Evolutionary conservation across 2,797 vertebrate genomes (phyloP).

Genomic region (Anguilla marmorata): DNA sequence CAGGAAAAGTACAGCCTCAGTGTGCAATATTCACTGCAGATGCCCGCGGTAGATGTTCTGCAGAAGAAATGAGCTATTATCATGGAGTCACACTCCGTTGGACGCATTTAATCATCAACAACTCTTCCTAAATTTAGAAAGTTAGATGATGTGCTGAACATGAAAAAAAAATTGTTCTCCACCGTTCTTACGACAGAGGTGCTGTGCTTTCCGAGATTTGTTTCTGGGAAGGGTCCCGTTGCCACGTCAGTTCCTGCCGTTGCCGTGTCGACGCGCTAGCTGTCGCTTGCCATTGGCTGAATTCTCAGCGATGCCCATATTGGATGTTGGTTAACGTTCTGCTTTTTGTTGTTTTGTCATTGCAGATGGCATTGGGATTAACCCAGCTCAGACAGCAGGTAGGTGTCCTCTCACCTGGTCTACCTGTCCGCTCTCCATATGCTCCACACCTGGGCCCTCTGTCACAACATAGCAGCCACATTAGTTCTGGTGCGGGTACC

Average conservation of each 20-base stretch:
- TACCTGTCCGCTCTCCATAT: background rate
- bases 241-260: background rate
- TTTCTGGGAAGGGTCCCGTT: background rate
- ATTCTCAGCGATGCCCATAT: constrained; percentile 17
- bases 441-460: background rate
- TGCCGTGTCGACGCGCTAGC: background rate
- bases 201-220: background rate
- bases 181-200: background rate
- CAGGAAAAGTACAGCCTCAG: background rate
- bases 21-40: background rate
- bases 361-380: constrained; percentile 97
- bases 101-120: background rate
- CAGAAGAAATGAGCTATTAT: background rate
- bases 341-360: constrained; percentile 33
- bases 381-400: constrained; percentile 97
- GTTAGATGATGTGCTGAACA: background rate
- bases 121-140: background rate
- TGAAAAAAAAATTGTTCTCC: background rate
- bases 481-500: background rate
- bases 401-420: constrained; percentile 53
- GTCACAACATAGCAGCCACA: background rate
- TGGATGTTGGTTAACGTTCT: constrained; percentile 31
- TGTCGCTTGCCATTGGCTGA: constrained; percentile 1
- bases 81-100: background rate
- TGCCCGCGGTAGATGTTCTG: background rate